Base-by-base conservation (phyloP, 2,888 invertebrate species). In the Apeira syringaria region DNA sequence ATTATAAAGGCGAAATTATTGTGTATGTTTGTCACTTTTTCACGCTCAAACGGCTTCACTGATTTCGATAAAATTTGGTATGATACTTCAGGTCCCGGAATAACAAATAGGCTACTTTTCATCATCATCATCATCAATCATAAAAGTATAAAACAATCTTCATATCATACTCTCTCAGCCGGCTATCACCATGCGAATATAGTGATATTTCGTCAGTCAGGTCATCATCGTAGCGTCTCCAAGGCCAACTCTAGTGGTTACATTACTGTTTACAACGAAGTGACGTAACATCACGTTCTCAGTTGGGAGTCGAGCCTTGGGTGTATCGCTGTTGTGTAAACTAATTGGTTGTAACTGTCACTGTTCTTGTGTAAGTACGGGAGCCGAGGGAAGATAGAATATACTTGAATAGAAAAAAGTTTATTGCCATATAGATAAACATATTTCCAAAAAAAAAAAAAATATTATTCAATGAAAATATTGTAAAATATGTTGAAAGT, bases 201-300 rank as follows among this genome's bases (percentile, higher is more conserved):
- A 15, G 2, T 9, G 3, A 18, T 4, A 25, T 53, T 53, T 50
- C 53, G 29, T 47, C 45, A 52, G 33, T 10, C 10, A 5, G 29
- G 29, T 9, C 13, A n/a, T 48, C 50, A 39, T 25, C 56, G 34
- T 34, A 27, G 42, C 57, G 29, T 51, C 56, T 53, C 50, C 64
- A 67, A 65, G 62, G 67, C 44, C 36, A 20, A 7, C 20, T 10
- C 20, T 15, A 11, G 28, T 24, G 13, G 27, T 12, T 9, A 18
- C 26, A 28, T 1, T 20, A 24, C 24, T 1, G 6, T n/a, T 6
- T 20, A 7, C 7, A 7, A 20, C 5, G 8, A 11, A 11, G 36
- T 52, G 40, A 46, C 44, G 55, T 46, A 53, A 53, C 30, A 30
- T 10, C 24, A 24, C 30, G 29, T 38, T 41, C 15, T 17, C 18